Evolutionary conservation across 2,797 vertebrate genomes (phyloP), one percentile per base, ranked within the genome.

Genomic region (Tolypeutes matacus): DNA sequence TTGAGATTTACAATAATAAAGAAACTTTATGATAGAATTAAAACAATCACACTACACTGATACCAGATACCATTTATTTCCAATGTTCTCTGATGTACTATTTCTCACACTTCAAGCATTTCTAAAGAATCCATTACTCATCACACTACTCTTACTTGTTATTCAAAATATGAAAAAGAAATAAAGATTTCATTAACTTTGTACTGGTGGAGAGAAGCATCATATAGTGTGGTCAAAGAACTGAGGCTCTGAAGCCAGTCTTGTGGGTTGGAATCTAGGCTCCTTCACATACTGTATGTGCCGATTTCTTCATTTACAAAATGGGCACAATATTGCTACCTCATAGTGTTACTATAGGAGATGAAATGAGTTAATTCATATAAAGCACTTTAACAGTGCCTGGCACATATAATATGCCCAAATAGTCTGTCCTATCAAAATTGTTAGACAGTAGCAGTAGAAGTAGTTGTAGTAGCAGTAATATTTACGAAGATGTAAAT

Each of bases 401-500:
- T 87, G 42, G 12, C 60, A 58, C 17, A 75, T 39, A 81, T 60
- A 84, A 85, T 64, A 89, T 69, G 34, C 12, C 87, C 56, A 65
- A 76, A n/a, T 80, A 81, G 36, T 34, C 75, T 92, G 25, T 23
- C 42, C 51, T 46, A 36, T 60, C 23, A 4, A 12, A 12, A 13
- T 17, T 27, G 82, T 3, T 7, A 95, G 82, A 9, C 2, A 49
- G 1, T 49, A 97, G 8, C 17, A 94, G 64, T 1, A 94, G 7
- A n/a, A 80, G 11, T 12, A 62, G 7, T 2, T 5, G n/a, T 31
- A 67, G 67, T 29, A 82, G 56, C 20, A 88, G 20, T 34, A 93
- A 76, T 56, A 89, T 17, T 64, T 87, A 42, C 60, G 29, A 70
- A 93, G 58, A 93, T 58, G 98, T 95, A 98, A 99, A 99, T 98